Conservation (phyloP, 2,797 vertebrate genomes). For the Arctocebus calabarensis region DNA sequence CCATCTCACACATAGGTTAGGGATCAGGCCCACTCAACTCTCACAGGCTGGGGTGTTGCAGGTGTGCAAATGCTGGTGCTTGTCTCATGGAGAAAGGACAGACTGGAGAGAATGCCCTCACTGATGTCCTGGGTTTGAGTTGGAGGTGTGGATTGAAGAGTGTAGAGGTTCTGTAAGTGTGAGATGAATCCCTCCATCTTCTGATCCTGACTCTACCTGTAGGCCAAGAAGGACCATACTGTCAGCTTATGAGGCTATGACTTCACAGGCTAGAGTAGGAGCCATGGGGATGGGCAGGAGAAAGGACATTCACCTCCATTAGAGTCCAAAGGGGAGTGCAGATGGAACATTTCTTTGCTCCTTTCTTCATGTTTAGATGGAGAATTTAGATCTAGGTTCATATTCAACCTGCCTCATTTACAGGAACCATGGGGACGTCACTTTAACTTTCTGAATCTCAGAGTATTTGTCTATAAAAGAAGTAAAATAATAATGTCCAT, state of each 20-base stretch:
- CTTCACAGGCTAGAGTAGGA: not conserved
- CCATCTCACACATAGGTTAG: not conserved
- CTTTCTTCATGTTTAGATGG: not conserved
- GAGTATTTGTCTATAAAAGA: not conserved
- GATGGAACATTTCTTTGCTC: not conserved
- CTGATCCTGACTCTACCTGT: not conserved
- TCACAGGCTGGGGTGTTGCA: not conserved
- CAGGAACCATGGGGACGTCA: not conserved
- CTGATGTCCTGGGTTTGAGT: not conserved
- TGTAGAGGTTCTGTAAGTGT: not conserved
- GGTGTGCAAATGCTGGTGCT: not conserved
- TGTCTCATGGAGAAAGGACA: not conserved
- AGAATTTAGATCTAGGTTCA: not conserved
- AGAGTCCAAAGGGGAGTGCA: not conserved
- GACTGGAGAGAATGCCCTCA: not conserved
- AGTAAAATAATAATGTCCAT: not conserved
- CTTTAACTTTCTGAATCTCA: not conserved
- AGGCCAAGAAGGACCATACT: not conserved
- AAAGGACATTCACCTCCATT: not conserved
- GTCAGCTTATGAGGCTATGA: not conserved
- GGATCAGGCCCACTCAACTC: not conserved
- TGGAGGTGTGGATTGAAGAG: not conserved
- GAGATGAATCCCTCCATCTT: not conserved
- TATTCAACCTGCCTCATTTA: not conserved
- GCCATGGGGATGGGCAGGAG: not conserved